phyloP scores from a whole-genome alignment of 2,113 vertebrate species.

The Girardinichthys multiradiatus region DNA sequence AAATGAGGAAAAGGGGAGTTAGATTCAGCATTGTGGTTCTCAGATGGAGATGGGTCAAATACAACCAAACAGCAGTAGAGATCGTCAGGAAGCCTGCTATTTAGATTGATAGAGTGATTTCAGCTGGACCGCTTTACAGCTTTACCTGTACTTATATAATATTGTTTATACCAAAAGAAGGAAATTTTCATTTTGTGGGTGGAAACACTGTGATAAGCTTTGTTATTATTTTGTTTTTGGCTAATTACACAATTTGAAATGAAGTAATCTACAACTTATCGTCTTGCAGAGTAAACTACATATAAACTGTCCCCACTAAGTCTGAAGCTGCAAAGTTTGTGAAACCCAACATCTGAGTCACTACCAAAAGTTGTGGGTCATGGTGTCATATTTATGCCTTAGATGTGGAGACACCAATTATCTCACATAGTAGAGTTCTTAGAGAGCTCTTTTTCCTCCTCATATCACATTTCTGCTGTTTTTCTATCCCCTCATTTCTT shows the following conservation, averaged over 20 bases:
- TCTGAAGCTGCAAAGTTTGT: not conserved
- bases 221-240: not conserved
- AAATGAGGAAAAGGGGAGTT: not conserved
- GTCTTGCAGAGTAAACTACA: not conserved
- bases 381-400: too few species aligned
- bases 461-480: slow-evolving; percentile 24
- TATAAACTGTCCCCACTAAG: not conserved
- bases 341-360: not conserved
- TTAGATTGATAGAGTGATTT: not conserved
- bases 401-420: too few species aligned
- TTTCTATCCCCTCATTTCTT: slow-evolving; percentile 16
- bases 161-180: too few species aligned
- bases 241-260: not conserved
- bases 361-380: too few species aligned
- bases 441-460: slow-evolving; percentile 3
- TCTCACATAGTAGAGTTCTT: not conserved
- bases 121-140: not conserved
- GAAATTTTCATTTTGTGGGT: too few species aligned
- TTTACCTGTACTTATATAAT: too few species aligned
- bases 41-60: slow-evolving; percentile 6
- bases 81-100: slow-evolving; percentile 5
- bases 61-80: slow-evolving; percentile 16
- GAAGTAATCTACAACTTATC: not conserved
- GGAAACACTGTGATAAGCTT: not conserved
- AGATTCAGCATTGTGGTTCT: slow-evolving; percentile 7